Base-by-base conservation (phyloP, 23 tunicate species). In the Pegea sp. region DNA sequence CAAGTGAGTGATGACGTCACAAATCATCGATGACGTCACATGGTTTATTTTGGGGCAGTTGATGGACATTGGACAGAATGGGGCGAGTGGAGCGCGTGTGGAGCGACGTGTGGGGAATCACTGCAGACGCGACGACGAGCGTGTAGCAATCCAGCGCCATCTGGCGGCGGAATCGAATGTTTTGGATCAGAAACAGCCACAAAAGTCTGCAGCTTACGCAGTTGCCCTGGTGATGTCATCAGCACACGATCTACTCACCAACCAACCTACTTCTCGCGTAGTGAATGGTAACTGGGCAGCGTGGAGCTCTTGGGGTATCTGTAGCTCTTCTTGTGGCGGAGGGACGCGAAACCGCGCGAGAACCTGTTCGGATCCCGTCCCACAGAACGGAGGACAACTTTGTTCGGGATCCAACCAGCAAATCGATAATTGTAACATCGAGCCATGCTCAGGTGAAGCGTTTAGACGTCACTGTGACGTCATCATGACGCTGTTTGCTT, bases 291-390 rank as follows among this genome's bases (percentile, higher is more conserved):
- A 64, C 19, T 91, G 99, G 99, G 67, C 76, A 26, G 16, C 42
- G 29, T 91, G 99, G 99, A 70, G 62, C 6, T 20, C 67, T 0
- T 89, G 91, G 74, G 64, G 64, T 2, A 31, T 70, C 22, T 89
- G 98, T 42, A 67, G 78, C 29, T 81, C 71, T 18, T 87, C 96
- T 4, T 87, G 96, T 59, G 96, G 96, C 22, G 88, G 78, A 53
- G 96, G 96, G 33, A 59, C 65, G 34, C 52, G 78, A 28, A 60
- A 24, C 30, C 57, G 96, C 26, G 49, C 42, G 24, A 61, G 96
- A 48, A 64, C 64, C 24, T 87, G 96, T 53, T 59, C 88, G 4
- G 69, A 75, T 21, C 96, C 96, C 3, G 54, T 61, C 7, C 96
- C 96, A 32, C 24, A 42, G 31, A n/a, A 29, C 26, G 96, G 96